Evolutionary conservation across 2,888 invertebrate species (phyloP).

Genomic region (Eugnorisma glareosa): DNA sequence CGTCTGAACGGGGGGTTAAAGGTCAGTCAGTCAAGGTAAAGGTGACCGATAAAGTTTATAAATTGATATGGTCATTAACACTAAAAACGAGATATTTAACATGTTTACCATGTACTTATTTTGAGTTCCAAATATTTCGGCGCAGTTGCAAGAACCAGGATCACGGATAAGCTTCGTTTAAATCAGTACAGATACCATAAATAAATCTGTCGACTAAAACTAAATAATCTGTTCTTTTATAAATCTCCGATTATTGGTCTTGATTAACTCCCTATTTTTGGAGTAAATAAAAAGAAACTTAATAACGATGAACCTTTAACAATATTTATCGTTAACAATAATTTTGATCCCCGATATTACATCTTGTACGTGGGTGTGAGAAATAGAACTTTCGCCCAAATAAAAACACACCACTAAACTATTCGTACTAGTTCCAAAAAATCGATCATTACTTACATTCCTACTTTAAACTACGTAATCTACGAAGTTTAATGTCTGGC

Average conservation of each 20-base stretch:
- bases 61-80: too few species aligned
- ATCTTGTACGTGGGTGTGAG: neutral
- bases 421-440: neutral
- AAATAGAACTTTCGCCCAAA: neutral
- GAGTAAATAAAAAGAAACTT: neutral
- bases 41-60: too few species aligned
- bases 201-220: neutral
- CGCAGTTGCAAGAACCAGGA: too few species aligned
- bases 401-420: neutral
- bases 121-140: too few species aligned
- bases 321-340: neutral
- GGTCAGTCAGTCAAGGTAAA: too few species aligned
- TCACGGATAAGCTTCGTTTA: too few species aligned
- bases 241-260: neutral
- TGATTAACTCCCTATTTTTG: neutral
- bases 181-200: neutral
- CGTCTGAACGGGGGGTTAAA: too few species aligned
- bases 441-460: neutral
- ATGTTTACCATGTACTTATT: too few species aligned
- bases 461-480: neutral
- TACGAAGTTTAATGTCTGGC: constrained; percentile 30
- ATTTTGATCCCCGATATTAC: neutral
- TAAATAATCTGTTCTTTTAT: neutral
- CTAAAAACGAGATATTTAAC: too few species aligned
- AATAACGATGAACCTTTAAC: neutral